Percentiles rank a stretch among this genome's conserved stretches.
These are phyloP conservation scores for Pentalonia nigronervosa DNA, from an alignment of 1,140 invertebrate species.

Conservation along the genomic window DNA sequence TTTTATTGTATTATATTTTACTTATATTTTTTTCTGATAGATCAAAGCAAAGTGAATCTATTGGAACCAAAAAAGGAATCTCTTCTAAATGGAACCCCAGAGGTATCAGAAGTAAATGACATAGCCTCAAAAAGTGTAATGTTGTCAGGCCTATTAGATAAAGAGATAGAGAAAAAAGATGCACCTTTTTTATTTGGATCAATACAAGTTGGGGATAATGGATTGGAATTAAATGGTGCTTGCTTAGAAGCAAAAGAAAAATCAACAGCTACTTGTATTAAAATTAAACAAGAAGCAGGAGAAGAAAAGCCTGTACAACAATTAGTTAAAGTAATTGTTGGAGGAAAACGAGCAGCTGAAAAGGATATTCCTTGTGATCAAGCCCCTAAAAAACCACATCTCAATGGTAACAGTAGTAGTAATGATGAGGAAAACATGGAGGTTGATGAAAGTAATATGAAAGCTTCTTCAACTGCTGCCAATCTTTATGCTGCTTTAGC, in stretches of 20 bases:
- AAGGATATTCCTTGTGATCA: slow-evolving; percentile 65
- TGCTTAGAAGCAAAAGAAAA: slow-evolving; percentile 28
- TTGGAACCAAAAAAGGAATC: slow-evolving; percentile 36
- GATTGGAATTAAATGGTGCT: slow-evolving; percentile 66
- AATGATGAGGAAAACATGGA: slow-evolving; percentile 62
- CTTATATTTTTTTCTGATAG: slow-evolving; percentile 29
- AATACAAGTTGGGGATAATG: slow-evolving; percentile 70
- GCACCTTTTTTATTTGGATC: slow-evolving; percentile 69
- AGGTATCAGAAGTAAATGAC: slow-evolving; percentile 38
- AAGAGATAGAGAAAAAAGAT: slow-evolving; percentile 71
- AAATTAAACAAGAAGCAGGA: slow-evolving; percentile 31
- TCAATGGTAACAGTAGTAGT: slow-evolving; percentile 60
- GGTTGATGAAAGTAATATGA: slow-evolving; percentile 65
- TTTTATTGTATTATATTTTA: not conserved
- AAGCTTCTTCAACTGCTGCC: slow-evolving; percentile 75
- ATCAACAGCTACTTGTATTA: slow-evolving; percentile 59
- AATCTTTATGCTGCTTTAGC: slow-evolving; percentile 76
- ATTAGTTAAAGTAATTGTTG: slow-evolving; percentile 47
- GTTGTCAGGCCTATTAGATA: slow-evolving; percentile 75
- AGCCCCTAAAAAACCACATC: slow-evolving; percentile 61
- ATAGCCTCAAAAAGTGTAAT: slow-evolving; percentile 64
- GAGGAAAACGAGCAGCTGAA: slow-evolving; percentile 66
- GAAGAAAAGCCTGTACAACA: slow-evolving; percentile 6
- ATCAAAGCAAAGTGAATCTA: not conserved
- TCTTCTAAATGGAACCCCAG: slow-evolving; percentile 48